phyloP scores from a whole-genome alignment of 2,888 invertebrate species.

The Nephrotoma flavescens region DNA sequence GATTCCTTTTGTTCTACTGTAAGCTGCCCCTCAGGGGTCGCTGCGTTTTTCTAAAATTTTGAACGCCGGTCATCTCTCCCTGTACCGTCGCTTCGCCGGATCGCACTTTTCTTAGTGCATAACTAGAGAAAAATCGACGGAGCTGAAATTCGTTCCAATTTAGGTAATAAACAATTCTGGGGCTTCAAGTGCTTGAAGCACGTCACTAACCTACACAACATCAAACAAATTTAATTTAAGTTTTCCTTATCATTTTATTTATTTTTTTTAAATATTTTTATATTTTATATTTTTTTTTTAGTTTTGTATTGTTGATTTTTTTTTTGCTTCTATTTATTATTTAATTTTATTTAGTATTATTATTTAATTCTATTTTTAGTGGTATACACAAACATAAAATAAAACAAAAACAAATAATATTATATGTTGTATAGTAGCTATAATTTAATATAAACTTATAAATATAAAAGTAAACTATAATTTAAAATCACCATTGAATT shows the following conservation, averaged over 20 bases:
- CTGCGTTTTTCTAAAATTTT: too few relatives aligned
- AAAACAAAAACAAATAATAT: not conserved
- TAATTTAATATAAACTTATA: not conserved
- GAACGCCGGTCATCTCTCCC: too few relatives aligned
- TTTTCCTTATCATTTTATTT: not conserved
- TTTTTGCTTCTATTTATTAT: not conserved
- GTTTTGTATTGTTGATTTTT: not conserved
- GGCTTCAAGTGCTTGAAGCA: too few relatives aligned
- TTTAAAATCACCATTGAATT: not conserved
- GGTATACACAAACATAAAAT: not conserved
- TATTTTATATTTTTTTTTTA: not conserved
- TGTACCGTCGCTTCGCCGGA: too few relatives aligned
- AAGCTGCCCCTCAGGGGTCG: too few relatives aligned
- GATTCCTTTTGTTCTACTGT: too few relatives aligned
- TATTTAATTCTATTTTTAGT: not conserved
- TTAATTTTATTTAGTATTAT: not conserved
- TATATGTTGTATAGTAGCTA: not conserved
- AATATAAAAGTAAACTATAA: not conserved
- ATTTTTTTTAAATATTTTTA: not conserved
- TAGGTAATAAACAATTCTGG: too few relatives aligned
- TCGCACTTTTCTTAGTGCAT: too few relatives aligned
- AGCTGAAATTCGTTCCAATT: too few relatives aligned
- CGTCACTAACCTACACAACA: too few relatives aligned
- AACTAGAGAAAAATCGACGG: too few relatives aligned
- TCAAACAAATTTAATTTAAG: not conserved